A percentile compares a stretch with the other conserved stretches of the same genome.
These are phyloP conservation scores for Cliona cf. orientalis DNA, from an alignment of 37 sponge, comb jelly and placozoan genomes.

Conservation along the genomic window DNA sequence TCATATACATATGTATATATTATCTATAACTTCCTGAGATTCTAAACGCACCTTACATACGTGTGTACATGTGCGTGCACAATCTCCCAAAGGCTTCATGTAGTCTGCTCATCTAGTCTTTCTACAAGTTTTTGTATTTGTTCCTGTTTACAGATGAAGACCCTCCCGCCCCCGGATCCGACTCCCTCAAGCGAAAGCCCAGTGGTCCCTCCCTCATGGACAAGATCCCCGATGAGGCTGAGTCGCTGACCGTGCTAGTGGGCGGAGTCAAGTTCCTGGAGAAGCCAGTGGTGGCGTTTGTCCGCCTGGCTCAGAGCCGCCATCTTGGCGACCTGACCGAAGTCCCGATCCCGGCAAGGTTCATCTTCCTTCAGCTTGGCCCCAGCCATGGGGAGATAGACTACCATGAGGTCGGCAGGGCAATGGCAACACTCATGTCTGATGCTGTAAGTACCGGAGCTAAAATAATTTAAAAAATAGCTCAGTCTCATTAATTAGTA, in stretches of 20 bases:
- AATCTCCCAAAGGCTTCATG: not conserved
- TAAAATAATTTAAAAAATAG: no score
- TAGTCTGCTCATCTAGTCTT: not conserved
- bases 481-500: no score
- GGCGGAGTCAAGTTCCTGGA: slow-evolving; percentile 78
- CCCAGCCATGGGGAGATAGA: slow-evolving; percentile 45
- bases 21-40: no score
- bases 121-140: not conserved
- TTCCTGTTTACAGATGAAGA: no score
- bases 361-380: slow-evolving; percentile 83
- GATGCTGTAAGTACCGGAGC: slow-evolving; percentile 73
- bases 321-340: slow-evolving; percentile 81
- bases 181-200: not conserved
- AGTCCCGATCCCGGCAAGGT: slow-evolving; percentile 86
- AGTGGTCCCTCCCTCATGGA: slow-evolving; percentile 8
- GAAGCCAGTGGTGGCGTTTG: slow-evolving; percentile 77
- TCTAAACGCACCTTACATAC: no score
- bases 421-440: slow-evolving; percentile 89
- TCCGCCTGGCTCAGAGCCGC: slow-evolving; percentile 61
- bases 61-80: not conserved
- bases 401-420: slow-evolving; percentile 90
- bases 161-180: not conserved
- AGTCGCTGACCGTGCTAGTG: slow-evolving; percentile 86
- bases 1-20: no score
- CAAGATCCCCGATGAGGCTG: slow-evolving; percentile 63